phyloP scores from a whole-genome alignment of 2,113 vertebrate species.

The Pseudonaja textilis region DNA sequence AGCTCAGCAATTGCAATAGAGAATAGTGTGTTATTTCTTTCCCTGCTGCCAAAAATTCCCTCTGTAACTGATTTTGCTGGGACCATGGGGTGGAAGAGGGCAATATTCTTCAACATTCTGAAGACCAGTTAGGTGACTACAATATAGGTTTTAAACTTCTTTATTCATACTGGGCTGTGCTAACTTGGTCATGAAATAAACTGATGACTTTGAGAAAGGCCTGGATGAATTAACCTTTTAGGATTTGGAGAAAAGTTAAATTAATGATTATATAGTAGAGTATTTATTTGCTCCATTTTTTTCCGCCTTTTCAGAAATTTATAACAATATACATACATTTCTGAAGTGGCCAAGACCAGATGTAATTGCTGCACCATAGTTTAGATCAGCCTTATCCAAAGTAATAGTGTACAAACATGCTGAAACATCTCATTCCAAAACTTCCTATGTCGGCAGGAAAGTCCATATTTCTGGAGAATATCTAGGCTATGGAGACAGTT shows the following conservation, averaged over 20 bases:
- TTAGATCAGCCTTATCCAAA: background rate
- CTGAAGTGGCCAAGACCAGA: background rate
- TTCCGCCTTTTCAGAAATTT: background rate
- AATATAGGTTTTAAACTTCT: background rate
- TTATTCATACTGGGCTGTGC: background rate
- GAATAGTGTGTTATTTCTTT: background rate
- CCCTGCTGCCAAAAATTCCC: background rate
- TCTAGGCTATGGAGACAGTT: background rate
- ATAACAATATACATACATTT: background rate
- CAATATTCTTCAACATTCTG: background rate
- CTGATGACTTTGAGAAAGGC: background rate
- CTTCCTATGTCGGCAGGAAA: background rate
- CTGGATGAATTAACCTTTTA: background rate
- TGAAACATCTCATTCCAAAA: background rate
- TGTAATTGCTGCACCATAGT: background rate
- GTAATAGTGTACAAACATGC: background rate
- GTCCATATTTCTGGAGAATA: background rate
- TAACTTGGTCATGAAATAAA: background rate
- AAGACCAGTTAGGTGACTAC: background rate
- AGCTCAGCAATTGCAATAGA: background rate
- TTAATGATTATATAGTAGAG: background rate
- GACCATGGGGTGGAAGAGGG: background rate
- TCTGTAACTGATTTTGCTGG: background rate
- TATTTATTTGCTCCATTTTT: background rate
- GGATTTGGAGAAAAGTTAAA: background rate